Base-by-base conservation (phyloP, 2,888 invertebrate genomes). In the Pristionchus fissidentatus region DNA sequence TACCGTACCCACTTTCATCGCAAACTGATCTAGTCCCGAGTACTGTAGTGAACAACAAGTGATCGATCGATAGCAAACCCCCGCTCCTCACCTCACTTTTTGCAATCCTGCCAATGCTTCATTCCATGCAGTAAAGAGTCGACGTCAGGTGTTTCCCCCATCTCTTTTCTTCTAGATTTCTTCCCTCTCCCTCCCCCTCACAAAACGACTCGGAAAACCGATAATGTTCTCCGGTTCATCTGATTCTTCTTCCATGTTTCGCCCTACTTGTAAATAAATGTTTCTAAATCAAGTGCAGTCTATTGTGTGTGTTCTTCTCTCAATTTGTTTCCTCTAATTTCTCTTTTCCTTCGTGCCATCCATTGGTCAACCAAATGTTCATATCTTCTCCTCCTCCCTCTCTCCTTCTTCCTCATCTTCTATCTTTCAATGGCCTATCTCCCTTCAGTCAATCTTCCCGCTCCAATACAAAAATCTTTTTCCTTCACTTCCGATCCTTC, bases 381-480 rank as follows among this genome's bases (percentile, higher is more conserved):
- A 43, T 75, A 43, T 43, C 78, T 38, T 38, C 55, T 78, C 78
- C n/a, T 73, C 43, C 52, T 49, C 55, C 78, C n/a, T 29, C 38
- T 60, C 55, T 66, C n/a, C 66, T 66, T 38, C 38, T 66, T 41
- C 15, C 66, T 41, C 38, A 4, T 29, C 41, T 66, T 35, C 62
- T 62, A 32, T 15, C 29, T 32, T 19, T n/a, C 10, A 10, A 75
- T 75, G 75, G 75, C 46, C 75, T 75, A 46, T 75, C 75, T 75
- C 29, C 75, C 75, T 29, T 32, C 75, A 29, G 38, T 75, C 3
- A 15, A 29, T 29, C 46, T 75, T 43, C 78, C 78, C 1, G 22
- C 55, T 78, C 78, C 78, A 38, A 52, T 78, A 49, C 52, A 78
- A n/a, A 78, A 55, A 55, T 41, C 78, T n/a, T 78, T 78, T 55